phyloP scores from a whole-genome alignment of 2,888 invertebrate genomes.

The Phrixothrix hirtus region DNA sequence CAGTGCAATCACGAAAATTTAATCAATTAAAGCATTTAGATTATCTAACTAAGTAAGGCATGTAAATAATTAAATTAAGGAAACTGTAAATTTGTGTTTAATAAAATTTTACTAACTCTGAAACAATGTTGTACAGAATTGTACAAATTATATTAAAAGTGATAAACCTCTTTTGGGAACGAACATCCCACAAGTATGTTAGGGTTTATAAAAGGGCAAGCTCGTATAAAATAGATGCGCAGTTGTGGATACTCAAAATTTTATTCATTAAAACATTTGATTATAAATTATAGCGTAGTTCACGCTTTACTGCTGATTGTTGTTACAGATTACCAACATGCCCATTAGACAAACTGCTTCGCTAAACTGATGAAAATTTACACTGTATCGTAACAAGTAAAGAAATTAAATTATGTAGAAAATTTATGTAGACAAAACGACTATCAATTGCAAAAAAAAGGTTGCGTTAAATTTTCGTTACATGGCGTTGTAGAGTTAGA shows the following conservation, averaged over 20 bases:
- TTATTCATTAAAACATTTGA: background rate
- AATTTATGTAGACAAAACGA: background rate
- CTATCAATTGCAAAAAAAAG: background rate
- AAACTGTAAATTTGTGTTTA: background rate
- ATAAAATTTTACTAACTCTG: background rate
- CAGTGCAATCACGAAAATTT: background rate
- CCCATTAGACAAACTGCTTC: too few relatives aligned
- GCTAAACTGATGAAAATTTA: too few relatives aligned
- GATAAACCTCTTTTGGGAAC: background rate
- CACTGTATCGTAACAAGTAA: too few relatives aligned
- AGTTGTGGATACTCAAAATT: background rate
- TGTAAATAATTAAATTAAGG: background rate
- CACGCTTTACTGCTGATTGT: background rate
- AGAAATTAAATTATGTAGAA: too few relatives aligned
- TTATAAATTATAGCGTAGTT: background rate
- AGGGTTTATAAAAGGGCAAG: background rate
- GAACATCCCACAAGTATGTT: background rate
- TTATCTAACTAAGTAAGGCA: background rate
- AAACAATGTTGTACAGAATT: background rate
- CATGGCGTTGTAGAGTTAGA: slow-evolving; percentile 2
- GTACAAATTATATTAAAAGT: background rate
- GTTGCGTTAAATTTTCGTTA: slow-evolving; percentile 2
- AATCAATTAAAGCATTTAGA: background rate
- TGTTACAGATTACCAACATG: background rate
- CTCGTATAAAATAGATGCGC: background rate